Base-by-base conservation (phyloP, 2,888 invertebrate species). In the Brenthis ino region DNA sequence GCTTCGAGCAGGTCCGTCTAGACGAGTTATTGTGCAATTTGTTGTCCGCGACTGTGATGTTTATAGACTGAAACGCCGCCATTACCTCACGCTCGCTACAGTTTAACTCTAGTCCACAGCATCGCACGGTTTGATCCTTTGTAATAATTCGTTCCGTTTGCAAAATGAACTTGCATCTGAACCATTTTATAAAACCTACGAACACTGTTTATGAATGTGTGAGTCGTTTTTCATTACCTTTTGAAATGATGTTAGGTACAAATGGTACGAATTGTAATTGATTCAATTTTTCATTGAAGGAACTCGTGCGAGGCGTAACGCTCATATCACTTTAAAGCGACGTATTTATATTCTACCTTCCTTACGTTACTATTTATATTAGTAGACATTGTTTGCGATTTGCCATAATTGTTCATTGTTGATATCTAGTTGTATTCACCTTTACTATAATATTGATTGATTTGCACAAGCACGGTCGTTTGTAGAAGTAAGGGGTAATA, bases 11-110 rank as follows among this genome's bases (percentile, higher is more conserved):
- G 80, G 82, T 84, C 85, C 85, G 83, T 85, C 85, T 83, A 84
- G 85, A 85, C 84, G 85, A 87, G 88, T 89, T 89, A 87, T 88
- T 89, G 92, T 93, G 92, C 92, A 93, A 92, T 92, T 89, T 87
- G 87, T 88, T 90, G 88, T 91, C 89, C 93, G 94, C 94, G 94
- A 94, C 94, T 95, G 95, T 95, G 94, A 95, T 94, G 94, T 93
- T 94, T 91, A 93, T 94, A 94, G 94, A 94, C 94, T 94, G 94
- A 94, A 88, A 92, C 82, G 89, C 93, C 92, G 86, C 90, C 87
- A 89, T 92, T 93, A 93, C 93, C 93, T 93, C 93, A 91, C 92
- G 89, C 89, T 89, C 87, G 89, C 89, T 87, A 85, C 87, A 85
- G 85, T 86, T 85, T 80, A 77, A 82, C 87, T 92, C 92, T 91